Percentiles rank a stretch among this genome's conserved stretches.
phyloP scores from a whole-genome alignment of 2,797 vertebrate species.

The Mycteria americana region DNA sequence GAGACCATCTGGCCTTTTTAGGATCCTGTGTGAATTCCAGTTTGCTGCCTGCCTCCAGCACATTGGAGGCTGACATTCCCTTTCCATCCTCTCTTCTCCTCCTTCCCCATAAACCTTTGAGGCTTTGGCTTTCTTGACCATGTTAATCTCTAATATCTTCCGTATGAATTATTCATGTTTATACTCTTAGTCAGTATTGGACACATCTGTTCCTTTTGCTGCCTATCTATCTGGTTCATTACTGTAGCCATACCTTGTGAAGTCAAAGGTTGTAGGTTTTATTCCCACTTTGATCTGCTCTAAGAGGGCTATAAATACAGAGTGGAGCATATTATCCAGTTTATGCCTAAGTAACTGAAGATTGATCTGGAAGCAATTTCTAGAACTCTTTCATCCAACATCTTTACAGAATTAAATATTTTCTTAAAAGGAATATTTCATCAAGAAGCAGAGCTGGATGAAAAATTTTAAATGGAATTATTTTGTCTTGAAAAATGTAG shows the following conservation, averaged over 20 bases:
- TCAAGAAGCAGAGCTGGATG: neutral
- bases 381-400: neutral
- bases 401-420: constrained; percentile 23
- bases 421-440: constrained; percentile 52
- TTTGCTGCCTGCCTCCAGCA: neutral
- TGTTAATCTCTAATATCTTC: neutral
- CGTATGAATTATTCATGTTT: neutral
- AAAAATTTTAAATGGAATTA: neutral
- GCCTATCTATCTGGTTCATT: neutral
- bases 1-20: neutral
- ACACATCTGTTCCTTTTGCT: neutral
- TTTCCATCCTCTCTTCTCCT: neutral
- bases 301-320: neutral
- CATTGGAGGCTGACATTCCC: neutral
- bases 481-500: neutral
- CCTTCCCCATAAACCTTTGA: neutral
- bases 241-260: neutral
- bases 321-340: neutral
- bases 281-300: neutral
- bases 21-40: neutral
- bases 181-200: neutral
- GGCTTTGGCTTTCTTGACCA: neutral
- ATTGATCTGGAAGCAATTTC: constrained; percentile 16
- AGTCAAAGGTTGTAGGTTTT: neutral
- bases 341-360: neutral